phyloP scores from a whole-genome alignment of 2,113 vertebrate species.

The Lucifuga dentata region DNA sequence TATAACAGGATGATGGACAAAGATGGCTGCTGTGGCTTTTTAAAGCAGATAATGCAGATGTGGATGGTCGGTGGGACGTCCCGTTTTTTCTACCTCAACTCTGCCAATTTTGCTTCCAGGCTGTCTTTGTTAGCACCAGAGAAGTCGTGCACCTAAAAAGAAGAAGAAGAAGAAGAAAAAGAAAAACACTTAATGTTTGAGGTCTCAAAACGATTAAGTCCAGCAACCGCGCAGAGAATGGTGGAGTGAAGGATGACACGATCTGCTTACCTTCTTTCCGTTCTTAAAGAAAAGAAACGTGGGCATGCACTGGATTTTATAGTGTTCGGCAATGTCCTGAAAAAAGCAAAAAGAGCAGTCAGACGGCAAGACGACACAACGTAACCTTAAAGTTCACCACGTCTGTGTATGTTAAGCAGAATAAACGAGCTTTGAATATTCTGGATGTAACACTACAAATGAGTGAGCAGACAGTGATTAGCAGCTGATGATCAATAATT shows the following conservation, averaged over 20 bases:
- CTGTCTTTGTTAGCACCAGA: constrained; percentile 22
- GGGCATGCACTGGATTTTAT: constrained; percentile 90
- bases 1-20: neutral
- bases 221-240: neutral
- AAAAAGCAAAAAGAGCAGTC: constrained; percentile 4
- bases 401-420: too few relatives aligned
- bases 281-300: constrained; percentile 93
- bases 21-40: too few relatives aligned
- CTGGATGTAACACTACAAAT: too few relatives aligned
- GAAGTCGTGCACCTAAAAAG: constrained; percentile 69
- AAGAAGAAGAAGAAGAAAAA: neutral
- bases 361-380: too few relatives aligned
- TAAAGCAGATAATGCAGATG: neutral
- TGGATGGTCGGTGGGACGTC: neutral
- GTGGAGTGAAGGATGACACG: neutral
- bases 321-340: constrained; percentile 86
- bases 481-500: too few relatives aligned
- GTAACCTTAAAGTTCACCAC: too few relatives aligned
- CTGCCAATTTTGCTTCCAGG: neutral
- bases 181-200: neutral
- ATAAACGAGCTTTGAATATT: too few relatives aligned
- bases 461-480: too few relatives aligned
- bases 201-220: too few relatives aligned
- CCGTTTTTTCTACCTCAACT: neutral
- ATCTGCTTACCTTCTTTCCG: constrained; percentile 80